A percentile compares a stretch with the other conserved stretches of the same genome.
phyloP scores from a whole-genome alignment of 2,888 invertebrate genomes.

The Vannuccia rotundouncinata region DNA sequence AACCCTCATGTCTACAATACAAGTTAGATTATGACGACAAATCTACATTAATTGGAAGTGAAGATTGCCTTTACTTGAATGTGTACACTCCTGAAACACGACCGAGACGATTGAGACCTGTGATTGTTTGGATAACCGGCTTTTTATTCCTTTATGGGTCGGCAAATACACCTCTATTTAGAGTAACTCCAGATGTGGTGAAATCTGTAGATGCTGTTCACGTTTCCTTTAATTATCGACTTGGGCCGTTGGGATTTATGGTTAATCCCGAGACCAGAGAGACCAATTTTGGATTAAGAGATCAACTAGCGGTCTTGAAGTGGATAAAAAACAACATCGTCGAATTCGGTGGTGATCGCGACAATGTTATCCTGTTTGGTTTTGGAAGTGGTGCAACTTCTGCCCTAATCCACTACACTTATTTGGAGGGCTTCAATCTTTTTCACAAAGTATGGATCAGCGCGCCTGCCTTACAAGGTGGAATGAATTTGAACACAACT shows the following conservation, averaged over 20 bases:
- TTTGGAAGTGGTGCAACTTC: slow-evolving; percentile 33
- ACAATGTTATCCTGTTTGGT: slow-evolving; percentile 32
- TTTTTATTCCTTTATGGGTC: slow-evolving; percentile 26
- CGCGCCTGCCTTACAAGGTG: neutral
- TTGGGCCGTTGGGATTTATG: slow-evolving; percentile 25
- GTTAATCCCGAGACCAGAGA: slow-evolving; percentile 18
- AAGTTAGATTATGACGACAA: neutral
- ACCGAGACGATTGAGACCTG: neutral
- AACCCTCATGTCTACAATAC: slow-evolving; percentile 25
- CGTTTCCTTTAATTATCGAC: slow-evolving; percentile 28
- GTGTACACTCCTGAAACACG: slow-evolving; percentile 6
- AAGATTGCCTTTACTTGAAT: slow-evolving; percentile 35
- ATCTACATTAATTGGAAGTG: slow-evolving; percentile 11
- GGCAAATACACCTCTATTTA: slow-evolving; percentile 8
- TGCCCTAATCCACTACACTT: slow-evolving; percentile 1
- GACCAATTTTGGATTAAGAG: slow-evolving; percentile 17
- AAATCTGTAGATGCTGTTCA: slow-evolving; percentile 24
- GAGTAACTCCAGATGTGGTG: slow-evolving; percentile 29
- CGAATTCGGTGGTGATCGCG: slow-evolving; percentile 18
- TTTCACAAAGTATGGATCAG: slow-evolving; percentile 31
- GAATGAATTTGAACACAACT: neutral
- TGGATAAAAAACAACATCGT: slow-evolving; percentile 29
- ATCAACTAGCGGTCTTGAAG: neutral
- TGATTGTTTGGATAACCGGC: slow-evolving; percentile 25
- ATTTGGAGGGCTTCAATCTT: neutral